A percentile compares a stretch with the other conserved stretches of the same genome.
phyloP scores from a whole-genome alignment of 2,113 vertebrate species.

The Corydoras maculifer region DNA sequence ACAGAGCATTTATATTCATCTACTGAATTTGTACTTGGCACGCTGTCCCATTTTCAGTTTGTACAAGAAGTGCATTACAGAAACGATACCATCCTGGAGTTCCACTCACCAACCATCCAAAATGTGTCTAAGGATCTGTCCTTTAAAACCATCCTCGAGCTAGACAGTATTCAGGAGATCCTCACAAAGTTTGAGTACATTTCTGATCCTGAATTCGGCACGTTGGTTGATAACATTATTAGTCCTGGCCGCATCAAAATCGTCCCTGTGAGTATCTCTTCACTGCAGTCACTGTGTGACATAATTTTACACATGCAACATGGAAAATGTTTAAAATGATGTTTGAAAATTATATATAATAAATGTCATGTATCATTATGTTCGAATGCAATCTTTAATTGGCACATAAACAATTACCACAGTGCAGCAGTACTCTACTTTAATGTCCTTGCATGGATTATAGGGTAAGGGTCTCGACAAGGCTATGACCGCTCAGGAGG shows the following conservation, averaged over 20 bases:
- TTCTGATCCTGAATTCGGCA: conserved; percentile 72
- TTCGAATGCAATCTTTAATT: no score
- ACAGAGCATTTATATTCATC: no score
- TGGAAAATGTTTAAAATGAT: no score
- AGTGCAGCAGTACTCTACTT: no score
- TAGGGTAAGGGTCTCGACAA: conserved; percentile 85
- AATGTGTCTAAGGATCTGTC: conserved; percentile 60
- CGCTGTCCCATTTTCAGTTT: conserved; percentile 54
- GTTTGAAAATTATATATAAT: no score
- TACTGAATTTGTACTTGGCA: neutral
- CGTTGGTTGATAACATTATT: conserved; percentile 53
- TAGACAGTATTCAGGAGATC: conserved; percentile 70
- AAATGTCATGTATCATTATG: no score
- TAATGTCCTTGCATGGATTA: neutral
- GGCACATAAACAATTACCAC: no score
- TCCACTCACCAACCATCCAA: conserved; percentile 72
- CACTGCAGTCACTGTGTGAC: no score
- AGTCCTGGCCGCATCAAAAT: conserved; percentile 59
- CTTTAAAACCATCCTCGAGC: conserved; percentile 67
- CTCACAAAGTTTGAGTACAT: conserved; percentile 78
- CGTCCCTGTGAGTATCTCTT: conserved; percentile 51
- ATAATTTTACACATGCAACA: no score
- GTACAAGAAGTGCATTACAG: conserved; percentile 34
- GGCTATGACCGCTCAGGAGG: conserved; percentile 84
- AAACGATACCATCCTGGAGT: conserved; percentile 74